Evolutionary conservation across 2,797 vertebrate genomes (phyloP), one percentile per base, ranked within the genome.

Genomic region (Antrozous pallidus): DNA sequence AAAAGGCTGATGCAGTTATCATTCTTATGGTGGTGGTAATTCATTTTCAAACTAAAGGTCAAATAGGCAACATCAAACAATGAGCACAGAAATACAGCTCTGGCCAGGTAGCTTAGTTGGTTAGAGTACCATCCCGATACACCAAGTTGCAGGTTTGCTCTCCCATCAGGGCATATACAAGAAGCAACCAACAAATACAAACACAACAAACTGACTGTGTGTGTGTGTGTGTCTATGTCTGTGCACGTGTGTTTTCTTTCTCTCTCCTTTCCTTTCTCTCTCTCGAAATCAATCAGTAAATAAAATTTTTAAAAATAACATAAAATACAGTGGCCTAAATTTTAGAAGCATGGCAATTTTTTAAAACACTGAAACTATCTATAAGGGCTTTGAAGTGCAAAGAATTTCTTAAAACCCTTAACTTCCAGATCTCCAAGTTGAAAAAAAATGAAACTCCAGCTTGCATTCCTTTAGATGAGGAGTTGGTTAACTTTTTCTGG

Each of bases 401-500:
- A 77, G 28, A 90, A 82, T 91, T 73, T 20, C 31, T 73, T 92
- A 86, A 90, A 85, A 65, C 70, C 24, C 26, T 42, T 91, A 94
- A 83, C 24, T 90, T 74, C n/a, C n/a, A n/a, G 47, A 63, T 11
- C n/a, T 80, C 31, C 7, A 22, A 51, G 74, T 70, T 33, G 51
- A 45, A 71, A 42, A 42, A 56, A 95, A 70, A 65, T 45, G 3
- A 77, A 85, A 86, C 58, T 56, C 63, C 56, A 82, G n/a, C 14
- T 58, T 90, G 45, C 47, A 92, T 47, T 74, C 54, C 80, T 93
- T 33, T 69, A 74, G 26, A 86, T 54, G 3, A 58, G 5, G 45
- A 22, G 12, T 11, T 74, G 56, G 24, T 38, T 81, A 86, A 49
- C n/a, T 47, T 93, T 80, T 74, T 61, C 42, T 79, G 86, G 31